Evolutionary conservation across 2,113 vertebrate species (phyloP).

Genomic region (Tyrannus savana): DNA sequence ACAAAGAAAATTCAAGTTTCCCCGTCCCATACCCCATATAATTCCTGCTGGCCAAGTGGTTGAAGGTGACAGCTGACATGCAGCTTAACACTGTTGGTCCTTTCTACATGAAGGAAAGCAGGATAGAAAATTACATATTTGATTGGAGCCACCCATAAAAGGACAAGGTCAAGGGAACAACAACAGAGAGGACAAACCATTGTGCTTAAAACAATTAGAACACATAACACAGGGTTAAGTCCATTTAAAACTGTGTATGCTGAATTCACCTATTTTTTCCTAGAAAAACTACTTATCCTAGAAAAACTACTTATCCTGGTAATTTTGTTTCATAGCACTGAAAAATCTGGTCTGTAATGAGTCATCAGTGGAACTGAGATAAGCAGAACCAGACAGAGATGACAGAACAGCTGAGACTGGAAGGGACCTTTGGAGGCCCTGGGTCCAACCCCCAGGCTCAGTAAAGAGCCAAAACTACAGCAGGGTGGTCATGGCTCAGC

Average conservation of each 20-base stretch:
- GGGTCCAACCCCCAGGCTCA: background rate
- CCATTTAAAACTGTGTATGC: background rate
- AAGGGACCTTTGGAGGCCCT: background rate
- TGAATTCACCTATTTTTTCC: background rate
- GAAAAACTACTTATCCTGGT: background rate
- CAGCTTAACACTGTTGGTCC: background rate
- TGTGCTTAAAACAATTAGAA: background rate
- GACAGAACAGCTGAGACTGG: background rate
- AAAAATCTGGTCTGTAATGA: background rate
- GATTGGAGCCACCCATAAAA: background rate
- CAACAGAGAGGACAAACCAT: background rate
- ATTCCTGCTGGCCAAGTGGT: background rate
- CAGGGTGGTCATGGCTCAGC: background rate
- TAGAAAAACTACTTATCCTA: background rate
- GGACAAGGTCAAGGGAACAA: background rate
- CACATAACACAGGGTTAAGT: background rate
- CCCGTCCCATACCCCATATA: background rate
- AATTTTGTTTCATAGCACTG: background rate
- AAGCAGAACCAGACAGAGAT: background rate
- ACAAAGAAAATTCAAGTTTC: background rate
- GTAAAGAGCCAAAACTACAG: background rate
- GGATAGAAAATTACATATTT: background rate
- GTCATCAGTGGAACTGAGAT: background rate
- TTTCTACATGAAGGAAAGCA: background rate
- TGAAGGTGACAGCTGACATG: background rate